Percentiles rank a stretch among this genome's conserved stretches.
phyloP scores from a whole-genome alignment of 2,797 vertebrate species.

The Phaenicophaeus curvirostris region DNA sequence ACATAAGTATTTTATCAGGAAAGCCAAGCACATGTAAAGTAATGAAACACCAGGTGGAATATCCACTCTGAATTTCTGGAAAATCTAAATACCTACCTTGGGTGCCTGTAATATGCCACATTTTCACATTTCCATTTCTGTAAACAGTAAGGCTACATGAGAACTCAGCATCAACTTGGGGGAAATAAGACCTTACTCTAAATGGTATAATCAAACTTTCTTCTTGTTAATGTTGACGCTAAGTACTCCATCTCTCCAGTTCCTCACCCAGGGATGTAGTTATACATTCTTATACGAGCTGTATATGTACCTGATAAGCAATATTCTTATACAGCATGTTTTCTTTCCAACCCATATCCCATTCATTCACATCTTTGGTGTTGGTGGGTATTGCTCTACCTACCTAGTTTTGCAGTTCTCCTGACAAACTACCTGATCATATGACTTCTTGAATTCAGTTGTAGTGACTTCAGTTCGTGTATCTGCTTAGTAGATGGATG shows the following conservation, averaged over 20 bases:
- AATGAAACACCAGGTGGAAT: not conserved
- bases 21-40: not conserved
- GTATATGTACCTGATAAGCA: not conserved
- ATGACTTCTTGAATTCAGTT: not conserved
- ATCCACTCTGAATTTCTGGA: not conserved
- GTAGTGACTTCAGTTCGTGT: not conserved
- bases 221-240: fast-evolving
- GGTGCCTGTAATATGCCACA: not conserved
- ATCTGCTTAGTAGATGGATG: not conserved
- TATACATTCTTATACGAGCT: too few relatives aligned
- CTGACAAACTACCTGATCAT: not conserved
- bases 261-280: not conserved
- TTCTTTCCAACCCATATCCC: not conserved
- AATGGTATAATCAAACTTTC: not conserved
- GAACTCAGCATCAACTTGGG: not conserved
- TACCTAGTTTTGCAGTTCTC: not conserved
- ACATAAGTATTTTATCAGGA: not conserved
- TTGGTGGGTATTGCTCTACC: not conserved
- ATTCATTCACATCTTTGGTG: not conserved
- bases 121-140: not conserved
- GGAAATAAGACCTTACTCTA: not conserved
- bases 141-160: not conserved
- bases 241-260: not conserved
- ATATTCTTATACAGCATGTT: not conserved
- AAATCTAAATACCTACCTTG: not conserved